Conservation (phyloP, 2,797 vertebrate genomes). For the Pseudomugil gertrudae region DNA sequence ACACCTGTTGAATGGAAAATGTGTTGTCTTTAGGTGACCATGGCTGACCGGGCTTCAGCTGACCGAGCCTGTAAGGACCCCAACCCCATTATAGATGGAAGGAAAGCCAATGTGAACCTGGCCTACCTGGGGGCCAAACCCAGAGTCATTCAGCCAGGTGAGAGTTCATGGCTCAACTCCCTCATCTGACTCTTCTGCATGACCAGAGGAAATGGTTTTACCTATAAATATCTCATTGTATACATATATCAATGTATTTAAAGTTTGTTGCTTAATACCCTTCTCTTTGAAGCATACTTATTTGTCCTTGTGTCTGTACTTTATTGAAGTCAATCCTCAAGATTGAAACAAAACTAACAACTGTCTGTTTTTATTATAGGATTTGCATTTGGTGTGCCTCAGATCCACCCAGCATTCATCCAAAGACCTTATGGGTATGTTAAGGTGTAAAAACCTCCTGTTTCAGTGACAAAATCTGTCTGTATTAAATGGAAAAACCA, state of each 20-base stretch:
- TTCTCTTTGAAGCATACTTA: not conserved
- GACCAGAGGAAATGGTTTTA: conserved; percentile 26
- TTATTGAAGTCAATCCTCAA: not conserved
- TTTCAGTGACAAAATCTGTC: conserved; percentile 21
- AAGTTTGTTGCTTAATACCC: not conserved
- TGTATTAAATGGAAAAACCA: not conserved
- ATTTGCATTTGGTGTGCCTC: conserved; percentile 95
- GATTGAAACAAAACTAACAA: not conserved
- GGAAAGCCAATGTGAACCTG: conserved; percentile 98
- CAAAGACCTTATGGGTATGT: conserved; percentile 98
- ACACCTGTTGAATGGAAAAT: conserved; percentile 15
- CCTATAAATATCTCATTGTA: not conserved
- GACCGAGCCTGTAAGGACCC: conserved; percentile 97
- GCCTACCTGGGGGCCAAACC: conserved; percentile 97
- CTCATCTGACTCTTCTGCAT: conserved; percentile 14
- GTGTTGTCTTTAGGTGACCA: conserved; percentile 88
- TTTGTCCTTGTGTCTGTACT: too few species aligned
- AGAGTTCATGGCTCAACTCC: conserved; percentile 43
- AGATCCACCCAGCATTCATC: conserved; percentile 97
- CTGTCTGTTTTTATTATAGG: conserved; percentile 79
- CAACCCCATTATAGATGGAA: conserved; percentile 97
- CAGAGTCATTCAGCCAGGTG: conserved; percentile 97
- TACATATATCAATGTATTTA: not conserved
- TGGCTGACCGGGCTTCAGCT: conserved; percentile 93
- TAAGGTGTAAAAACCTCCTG: conserved; percentile 5